Conservation (phyloP, 2,888 invertebrate genomes). For the Stenodema calcarata region DNA sequence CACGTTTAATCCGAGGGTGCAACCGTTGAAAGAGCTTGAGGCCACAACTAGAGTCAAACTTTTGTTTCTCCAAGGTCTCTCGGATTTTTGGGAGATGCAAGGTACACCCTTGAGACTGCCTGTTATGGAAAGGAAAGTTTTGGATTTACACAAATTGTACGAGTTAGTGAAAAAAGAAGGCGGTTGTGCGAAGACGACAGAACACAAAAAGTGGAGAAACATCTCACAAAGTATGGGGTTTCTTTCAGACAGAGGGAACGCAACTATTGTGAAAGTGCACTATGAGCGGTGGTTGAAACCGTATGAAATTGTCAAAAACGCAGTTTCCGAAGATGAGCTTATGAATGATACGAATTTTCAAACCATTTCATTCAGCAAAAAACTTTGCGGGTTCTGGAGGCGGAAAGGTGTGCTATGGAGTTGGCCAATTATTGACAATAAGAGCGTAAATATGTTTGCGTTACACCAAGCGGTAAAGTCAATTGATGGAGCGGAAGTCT, state of each 20-base stretch:
- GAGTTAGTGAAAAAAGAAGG: constrained; percentile 84
- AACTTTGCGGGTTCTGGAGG: constrained; percentile 98
- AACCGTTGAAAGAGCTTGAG: constrained; percentile 95
- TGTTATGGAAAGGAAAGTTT: constrained; percentile 87
- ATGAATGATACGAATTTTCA: neutral
- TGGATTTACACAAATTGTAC: constrained; percentile 91
- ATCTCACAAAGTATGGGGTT: neutral
- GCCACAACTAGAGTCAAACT: constrained; percentile 94
- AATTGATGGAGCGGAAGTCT: constrained; percentile 77
- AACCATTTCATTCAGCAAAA: constrained; percentile 73
- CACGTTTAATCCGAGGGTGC: constrained; percentile 94
- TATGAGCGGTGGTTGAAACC: constrained; percentile 60
- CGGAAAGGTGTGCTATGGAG: constrained; percentile 88
- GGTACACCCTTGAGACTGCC: constrained; percentile 91
- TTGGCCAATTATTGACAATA: constrained; percentile 92
- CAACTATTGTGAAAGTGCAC: constrained; percentile 93
- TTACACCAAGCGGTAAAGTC: constrained; percentile 89
- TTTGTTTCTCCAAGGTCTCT: constrained; percentile 95
- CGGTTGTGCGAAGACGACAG: constrained; percentile 63
- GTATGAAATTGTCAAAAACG: neutral
- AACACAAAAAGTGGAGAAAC: neutral
- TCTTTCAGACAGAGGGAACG: neutral
- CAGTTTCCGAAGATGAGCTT: neutral
- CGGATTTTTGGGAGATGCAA: constrained; percentile 98
- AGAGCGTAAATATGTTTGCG: constrained; percentile 88